Evolutionary conservation across 1,140 invertebrate species (phyloP), one percentile per base, ranked within the genome.

Genomic region (Ladona fulva): DNA sequence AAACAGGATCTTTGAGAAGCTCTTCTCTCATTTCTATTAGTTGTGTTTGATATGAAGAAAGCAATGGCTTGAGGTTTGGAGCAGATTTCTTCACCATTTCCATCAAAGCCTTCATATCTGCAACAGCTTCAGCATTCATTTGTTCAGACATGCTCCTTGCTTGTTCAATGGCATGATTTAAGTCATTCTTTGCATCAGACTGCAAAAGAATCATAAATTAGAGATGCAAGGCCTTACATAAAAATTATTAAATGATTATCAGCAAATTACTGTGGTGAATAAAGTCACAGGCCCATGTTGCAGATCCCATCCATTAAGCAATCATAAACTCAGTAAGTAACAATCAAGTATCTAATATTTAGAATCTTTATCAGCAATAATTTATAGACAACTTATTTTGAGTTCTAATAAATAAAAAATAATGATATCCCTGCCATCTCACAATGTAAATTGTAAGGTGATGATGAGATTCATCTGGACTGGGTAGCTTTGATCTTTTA

Each of bases 21-120:
- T 94, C 93, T 8, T 89, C 83, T 52, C 89, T 85, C 3, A 94
- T 80, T 79, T 89, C 89, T 14, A 87, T 84, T 0, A 91, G 42
- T 83, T 93, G 91, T 0, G 84, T 82, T 22, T 86, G 82, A 82
- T 91, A 79, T 0, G 74, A 52, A 16, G 37, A 22, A 19, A 79
- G 0, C 1, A 79, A 79, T 1, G 89, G 86, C 74, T 89, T 87
- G 8, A 91, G 82, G 79, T 90, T 90, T 0, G 91, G 91, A 73
- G 86, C 81, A 0, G 89, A 87, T 66, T 88, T 88, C 74, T 90
- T 87, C 0, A 89, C 78, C 0, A 88, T 83, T 25, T 89, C 85
- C 0, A 84, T 10, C 0, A 88, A 82, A 77, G 86, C 81, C 29
- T 84, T 83, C 0, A 86, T 7, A 76, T 85, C 85, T 25, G 80